A percentile compares a stretch with the other conserved stretches of the same genome.
Conservation (phyloP, 2,888 invertebrate genomes). For the Catocala sponsa region DNA sequence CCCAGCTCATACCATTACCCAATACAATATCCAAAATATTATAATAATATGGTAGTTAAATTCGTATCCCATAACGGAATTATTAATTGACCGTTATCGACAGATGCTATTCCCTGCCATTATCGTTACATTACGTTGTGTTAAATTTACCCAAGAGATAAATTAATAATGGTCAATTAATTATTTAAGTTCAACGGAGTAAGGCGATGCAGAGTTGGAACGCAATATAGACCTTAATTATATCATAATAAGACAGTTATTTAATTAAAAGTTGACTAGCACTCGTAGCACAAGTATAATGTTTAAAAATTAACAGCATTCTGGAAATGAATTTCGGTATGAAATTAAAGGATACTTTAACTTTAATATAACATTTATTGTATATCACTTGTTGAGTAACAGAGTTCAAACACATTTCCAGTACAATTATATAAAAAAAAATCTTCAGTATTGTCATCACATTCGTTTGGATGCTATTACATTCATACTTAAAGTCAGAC, state of each 20-base stretch:
- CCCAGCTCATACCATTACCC: neutral
- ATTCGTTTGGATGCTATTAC: no score
- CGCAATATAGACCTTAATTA: neutral
- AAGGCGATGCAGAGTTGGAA: neutral
- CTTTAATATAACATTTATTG: no score
- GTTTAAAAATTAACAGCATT: no score
- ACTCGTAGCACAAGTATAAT: no score
- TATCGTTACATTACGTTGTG: constrained; percentile 28
- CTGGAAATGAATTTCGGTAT: no score
- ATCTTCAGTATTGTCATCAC: no score
- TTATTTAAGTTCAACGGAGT: neutral
- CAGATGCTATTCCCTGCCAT: constrained; percentile 38
- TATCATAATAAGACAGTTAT: neutral
- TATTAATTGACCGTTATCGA: constrained; percentile 45
- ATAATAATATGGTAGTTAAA: constrained; percentile 31
- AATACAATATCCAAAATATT: constrained; percentile 28
- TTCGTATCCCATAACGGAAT: constrained; percentile 36
- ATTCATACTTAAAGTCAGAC: no score
- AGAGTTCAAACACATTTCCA: no score
- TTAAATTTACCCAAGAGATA: constrained; percentile 10
- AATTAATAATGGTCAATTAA: constrained; percentile 1
- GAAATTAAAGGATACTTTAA: no score
- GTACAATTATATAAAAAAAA: no score
- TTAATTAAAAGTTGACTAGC: neutral
- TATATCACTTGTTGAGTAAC: no score